Evolutionary conservation across 2,888 invertebrate genomes (phyloP).

Genomic region (Oligia fasciuncula): DNA sequence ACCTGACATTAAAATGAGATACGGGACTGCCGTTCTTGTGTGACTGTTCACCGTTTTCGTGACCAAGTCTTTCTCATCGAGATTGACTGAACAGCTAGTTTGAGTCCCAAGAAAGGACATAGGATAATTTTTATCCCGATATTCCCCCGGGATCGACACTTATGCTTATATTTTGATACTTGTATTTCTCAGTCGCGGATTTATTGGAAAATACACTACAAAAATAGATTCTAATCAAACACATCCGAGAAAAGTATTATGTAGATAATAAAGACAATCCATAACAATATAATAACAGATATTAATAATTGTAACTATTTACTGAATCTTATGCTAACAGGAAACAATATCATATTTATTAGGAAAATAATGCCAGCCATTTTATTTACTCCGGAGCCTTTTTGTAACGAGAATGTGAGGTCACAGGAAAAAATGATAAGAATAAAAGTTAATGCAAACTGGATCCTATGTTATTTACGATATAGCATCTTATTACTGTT

Average conservation of each 20-base stretch:
- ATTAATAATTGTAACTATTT: constrained; percentile 28
- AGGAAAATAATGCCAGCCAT: constrained; percentile 40
- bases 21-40: no score
- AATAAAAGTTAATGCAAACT: constrained; percentile 35
- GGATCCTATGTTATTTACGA: constrained; percentile 8
- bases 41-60: no score
- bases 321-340: constrained; percentile 36
- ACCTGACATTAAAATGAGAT: no score
- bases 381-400: constrained; percentile 26
- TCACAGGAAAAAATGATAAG: constrained; percentile 27
- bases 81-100: no score
- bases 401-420: constrained; percentile 45
- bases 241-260: background rate
- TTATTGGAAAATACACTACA: background rate
- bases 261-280: background rate
- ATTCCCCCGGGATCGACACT: no score
- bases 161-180: background rate
- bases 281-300: constrained; percentile 15
- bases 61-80: no score
- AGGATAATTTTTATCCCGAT: no score
- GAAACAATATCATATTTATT: constrained; percentile 43
- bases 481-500: constrained; percentile 17
- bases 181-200: no score
- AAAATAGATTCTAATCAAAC: constrained; percentile 1
- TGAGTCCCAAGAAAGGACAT: no score